A percentile compares a stretch with the other conserved stretches of the same genome.
Evolutionary conservation across 2,113 vertebrate genomes (phyloP).

Genomic region (Dicentrarchus labrax): DNA sequence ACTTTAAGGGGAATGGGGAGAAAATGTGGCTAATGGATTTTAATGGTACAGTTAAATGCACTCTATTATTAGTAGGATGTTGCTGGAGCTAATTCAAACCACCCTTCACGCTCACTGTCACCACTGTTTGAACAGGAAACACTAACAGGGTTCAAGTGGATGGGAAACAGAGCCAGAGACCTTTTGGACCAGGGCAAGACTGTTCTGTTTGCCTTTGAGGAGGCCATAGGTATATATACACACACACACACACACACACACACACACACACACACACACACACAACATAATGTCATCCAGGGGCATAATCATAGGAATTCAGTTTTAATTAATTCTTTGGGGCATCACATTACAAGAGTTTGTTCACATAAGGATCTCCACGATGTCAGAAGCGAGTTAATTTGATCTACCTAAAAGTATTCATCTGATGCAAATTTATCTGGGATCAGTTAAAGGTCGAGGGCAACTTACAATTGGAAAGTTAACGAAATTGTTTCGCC

Average conservation of each 20-base stretch:
- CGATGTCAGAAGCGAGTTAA: background rate
- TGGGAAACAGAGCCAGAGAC: slow-evolving; percentile 95
- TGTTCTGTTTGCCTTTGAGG: slow-evolving; percentile 97
- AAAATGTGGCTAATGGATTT: background rate
- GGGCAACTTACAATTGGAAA: background rate
- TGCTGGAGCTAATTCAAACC: slow-evolving; percentile 15
- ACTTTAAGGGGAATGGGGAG: background rate
- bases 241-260: slow-evolving; percentile 17
- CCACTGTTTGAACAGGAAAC: slow-evolving; percentile 89
- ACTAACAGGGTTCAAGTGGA: slow-evolving; percentile 98
- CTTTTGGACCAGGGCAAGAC: slow-evolving; percentile 92
- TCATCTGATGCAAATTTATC: slow-evolving; percentile 6
- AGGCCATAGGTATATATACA: slow-evolving; percentile 92
- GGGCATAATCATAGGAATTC: no score
- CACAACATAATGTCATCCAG: background rate
- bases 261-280: slow-evolving; percentile 20
- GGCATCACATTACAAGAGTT: background rate
- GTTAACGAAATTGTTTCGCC: background rate
- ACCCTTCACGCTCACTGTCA: background rate
- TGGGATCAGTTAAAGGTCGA: background rate
- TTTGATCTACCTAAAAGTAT: background rate
- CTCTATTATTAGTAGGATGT: background rate
- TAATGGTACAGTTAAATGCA: background rate
- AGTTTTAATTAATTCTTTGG: background rate
- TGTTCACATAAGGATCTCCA: background rate